Percentiles rank a stretch among this genome's conserved stretches.
Evolutionary conservation across 1,140 invertebrate genomes (phyloP).

Genomic region (Drosophila lacteicornis): DNA sequence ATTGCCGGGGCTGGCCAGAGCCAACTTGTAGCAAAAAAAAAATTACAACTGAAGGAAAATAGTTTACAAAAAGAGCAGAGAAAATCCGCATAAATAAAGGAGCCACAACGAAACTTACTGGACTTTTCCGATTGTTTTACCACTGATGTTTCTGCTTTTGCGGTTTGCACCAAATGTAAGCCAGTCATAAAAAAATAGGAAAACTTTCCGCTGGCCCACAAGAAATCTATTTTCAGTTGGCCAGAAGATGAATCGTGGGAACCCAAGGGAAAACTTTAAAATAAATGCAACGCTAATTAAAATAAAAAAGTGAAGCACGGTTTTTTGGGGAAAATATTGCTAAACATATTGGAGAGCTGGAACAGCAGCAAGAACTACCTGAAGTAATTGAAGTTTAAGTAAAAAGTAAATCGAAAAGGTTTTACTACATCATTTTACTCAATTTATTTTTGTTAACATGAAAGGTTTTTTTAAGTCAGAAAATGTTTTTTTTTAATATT

Average conservation of each 20-base stretch:
- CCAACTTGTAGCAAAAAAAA: conserved; percentile 45
- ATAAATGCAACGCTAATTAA: conserved; percentile 4
- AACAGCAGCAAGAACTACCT: neutral
- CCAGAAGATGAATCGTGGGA: conserved; percentile 3
- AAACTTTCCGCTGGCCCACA: neutral
- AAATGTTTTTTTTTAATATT: no score
- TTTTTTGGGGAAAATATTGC: neutral
- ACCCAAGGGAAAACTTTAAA: neutral
- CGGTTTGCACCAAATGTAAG: conserved; percentile 30
- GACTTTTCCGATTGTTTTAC: conserved; percentile 32
- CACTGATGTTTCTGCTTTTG: conserved; percentile 24
- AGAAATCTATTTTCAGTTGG: conserved; percentile 7
- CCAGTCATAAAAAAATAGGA: neutral
- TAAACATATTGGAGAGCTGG: neutral
- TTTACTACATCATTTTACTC: no score
- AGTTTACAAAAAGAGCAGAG: conserved; percentile 16
- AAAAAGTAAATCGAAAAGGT: no score
- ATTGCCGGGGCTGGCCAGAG: conserved; percentile 65
- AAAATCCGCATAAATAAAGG: conserved; percentile 33
- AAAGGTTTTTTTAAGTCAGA: no score
- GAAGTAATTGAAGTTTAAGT: no score
- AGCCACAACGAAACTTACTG: conserved; percentile 42
- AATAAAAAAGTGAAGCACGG: neutral
- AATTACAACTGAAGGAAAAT: conserved; percentile 20
- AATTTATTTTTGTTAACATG: no score